Percentiles rank a stretch among this genome's conserved stretches.
These are phyloP conservation scores for Pyxicephalus adspersus DNA, from an alignment of 2,113 vertebrate genomes.

Conservation along the genomic window DNA sequence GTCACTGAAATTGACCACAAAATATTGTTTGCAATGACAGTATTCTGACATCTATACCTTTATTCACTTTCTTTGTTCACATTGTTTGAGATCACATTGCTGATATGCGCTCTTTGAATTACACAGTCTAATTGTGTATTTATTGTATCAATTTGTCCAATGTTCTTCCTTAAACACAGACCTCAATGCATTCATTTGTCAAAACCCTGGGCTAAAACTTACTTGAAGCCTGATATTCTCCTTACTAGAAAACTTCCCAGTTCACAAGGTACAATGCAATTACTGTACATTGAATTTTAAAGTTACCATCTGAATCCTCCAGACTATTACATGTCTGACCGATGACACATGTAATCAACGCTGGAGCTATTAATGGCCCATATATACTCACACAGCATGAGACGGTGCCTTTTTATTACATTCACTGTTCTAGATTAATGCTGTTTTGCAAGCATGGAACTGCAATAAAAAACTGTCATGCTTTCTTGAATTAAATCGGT, in stretches of 20 bases:
- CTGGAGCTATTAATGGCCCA: not conserved
- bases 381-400: not conserved
- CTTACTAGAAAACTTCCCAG: not conserved
- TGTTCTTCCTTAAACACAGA: too few relatives aligned
- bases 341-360: slow-evolving; percentile 5
- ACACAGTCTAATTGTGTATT: too few relatives aligned
- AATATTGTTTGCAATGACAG: too few relatives aligned
- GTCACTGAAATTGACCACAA: too few relatives aligned
- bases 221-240: slow-evolving; percentile 1
- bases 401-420: slow-evolving; percentile 22
- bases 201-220: not conserved
- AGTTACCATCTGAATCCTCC: slow-evolving; percentile 30
- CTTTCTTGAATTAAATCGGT: slow-evolving; percentile 10
- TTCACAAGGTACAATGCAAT: slow-evolving; percentile 2
- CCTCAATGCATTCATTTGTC: too few relatives aligned
- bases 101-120: too few relatives aligned
- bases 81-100: too few relatives aligned
- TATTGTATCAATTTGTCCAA: too few relatives aligned
- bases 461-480: slow-evolving; percentile 4
- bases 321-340: slow-evolving; percentile 20
- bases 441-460: not conserved
- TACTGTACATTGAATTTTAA: slow-evolving; percentile 20
- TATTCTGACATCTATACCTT: too few relatives aligned
- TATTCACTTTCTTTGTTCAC: too few relatives aligned
- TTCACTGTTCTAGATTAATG: slow-evolving; percentile 7